A percentile compares a stretch with the other conserved stretches of the same genome.
Conservation (phyloP, 1,140 invertebrate species). For the Zaprionus ornatus region DNA sequence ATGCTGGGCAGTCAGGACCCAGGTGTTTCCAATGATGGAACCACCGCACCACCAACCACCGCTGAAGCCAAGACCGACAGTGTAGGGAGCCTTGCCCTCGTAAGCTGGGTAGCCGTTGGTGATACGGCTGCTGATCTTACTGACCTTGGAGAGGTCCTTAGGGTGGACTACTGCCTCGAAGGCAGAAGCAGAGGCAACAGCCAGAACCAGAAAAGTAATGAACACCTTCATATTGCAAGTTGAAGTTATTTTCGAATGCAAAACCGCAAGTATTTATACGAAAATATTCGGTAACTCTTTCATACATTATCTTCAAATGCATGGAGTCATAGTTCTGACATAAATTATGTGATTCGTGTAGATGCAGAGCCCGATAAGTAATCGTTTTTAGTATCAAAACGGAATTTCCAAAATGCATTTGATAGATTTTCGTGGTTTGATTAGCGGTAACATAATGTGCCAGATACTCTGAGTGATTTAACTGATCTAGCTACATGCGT, state of each 20-base stretch:
- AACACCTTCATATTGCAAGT: slow-evolving; percentile 42
- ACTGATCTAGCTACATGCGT: too few species aligned
- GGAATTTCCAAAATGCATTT: not conserved
- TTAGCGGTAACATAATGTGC: not conserved
- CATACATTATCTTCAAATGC: not conserved
- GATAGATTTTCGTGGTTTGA: not conserved
- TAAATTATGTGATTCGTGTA: not conserved
- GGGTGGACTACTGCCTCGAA: slow-evolving; percentile 22
- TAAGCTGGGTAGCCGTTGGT: slow-evolving; percentile 42
- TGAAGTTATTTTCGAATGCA: slow-evolving; percentile 47
- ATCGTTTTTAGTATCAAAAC: not conserved
- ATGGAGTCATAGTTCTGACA: not conserved
- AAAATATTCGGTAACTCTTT: not conserved
- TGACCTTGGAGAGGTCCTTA: slow-evolving; percentile 1
- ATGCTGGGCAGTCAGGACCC: slow-evolving; percentile 43
- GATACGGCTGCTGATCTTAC: slow-evolving; percentile 51
- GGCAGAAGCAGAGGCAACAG: slow-evolving; percentile 46
- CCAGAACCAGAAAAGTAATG: slow-evolving; percentile 44
- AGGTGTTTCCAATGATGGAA: slow-evolving; percentile 85
- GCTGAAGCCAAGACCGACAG: slow-evolving; percentile 69
- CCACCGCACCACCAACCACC: slow-evolving; percentile 85
- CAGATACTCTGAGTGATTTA: too few species aligned
- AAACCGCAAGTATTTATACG: not conserved
- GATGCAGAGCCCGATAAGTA: not conserved
- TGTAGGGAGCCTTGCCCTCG: slow-evolving; percentile 32